A percentile compares a stretch with the other conserved stretches of the same genome.
phyloP scores from a whole-genome alignment of 2,113 vertebrate genomes.

The Pollachius pollachius region DNA sequence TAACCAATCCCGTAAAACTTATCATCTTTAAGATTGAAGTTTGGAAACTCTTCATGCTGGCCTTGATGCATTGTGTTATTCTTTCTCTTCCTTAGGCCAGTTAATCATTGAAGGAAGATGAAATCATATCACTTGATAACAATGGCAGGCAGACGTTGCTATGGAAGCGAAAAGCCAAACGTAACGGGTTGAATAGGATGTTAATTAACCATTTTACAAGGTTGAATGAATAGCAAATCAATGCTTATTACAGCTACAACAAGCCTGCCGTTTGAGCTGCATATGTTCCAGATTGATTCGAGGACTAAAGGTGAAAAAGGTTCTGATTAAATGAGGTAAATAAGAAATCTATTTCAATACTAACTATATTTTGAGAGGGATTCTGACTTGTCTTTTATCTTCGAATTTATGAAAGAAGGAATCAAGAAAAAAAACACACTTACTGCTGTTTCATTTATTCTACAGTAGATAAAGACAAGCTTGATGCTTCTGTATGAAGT shows the following conservation, averaged over 20 bases:
- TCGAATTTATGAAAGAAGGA: too few species aligned
- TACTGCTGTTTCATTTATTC: too few species aligned
- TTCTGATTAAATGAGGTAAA: too few species aligned
- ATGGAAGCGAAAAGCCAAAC: background rate
- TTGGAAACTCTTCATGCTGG: background rate
- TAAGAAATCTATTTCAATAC: too few species aligned
- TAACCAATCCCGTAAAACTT: background rate
- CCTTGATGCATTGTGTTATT: background rate
- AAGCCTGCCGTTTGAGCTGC: conserved; percentile 2
- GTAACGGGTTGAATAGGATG: background rate
- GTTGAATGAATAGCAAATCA: conserved; percentile 12
- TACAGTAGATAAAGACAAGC: too few species aligned
- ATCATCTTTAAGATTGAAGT: background rate
- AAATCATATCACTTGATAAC: background rate
- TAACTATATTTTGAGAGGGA: too few species aligned
- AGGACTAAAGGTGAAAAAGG: too few species aligned
- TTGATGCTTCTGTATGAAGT: too few species aligned
- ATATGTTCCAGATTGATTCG: background rate
- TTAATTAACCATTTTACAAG: conserved; percentile 32
- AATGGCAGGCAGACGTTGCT: conserved; percentile 9
- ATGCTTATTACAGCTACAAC: conserved; percentile 2
- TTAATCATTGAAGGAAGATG: background rate
- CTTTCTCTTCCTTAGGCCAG: background rate
- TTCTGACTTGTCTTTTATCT: too few species aligned
- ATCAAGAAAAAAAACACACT: too few species aligned